phyloP scores from a whole-genome alignment of 1,140 invertebrate genomes.

The Sitophilus oryzae region DNA sequence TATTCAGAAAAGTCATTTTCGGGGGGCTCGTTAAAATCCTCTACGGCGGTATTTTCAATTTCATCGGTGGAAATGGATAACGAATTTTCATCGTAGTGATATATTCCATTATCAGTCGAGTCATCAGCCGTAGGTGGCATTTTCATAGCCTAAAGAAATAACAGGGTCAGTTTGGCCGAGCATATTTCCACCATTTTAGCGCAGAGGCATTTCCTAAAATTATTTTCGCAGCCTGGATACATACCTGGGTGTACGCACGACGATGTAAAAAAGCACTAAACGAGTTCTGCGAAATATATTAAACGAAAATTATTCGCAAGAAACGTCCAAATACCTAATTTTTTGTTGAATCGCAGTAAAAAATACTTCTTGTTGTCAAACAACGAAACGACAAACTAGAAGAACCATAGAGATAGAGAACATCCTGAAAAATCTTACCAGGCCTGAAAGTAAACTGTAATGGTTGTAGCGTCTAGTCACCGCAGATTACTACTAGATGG shows the following conservation, averaged over 20 bases:
- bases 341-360: conserved; percentile 20
- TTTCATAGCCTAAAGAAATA: conserved; percentile 51
- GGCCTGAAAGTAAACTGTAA: background rate
- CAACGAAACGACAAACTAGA: conserved; percentile 3
- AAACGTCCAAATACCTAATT: conserved; percentile 2
- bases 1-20: conserved; percentile 79
- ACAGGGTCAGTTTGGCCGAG: conserved; percentile 17
- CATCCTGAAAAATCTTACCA: background rate
- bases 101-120: conserved; percentile 49
- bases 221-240: background rate
- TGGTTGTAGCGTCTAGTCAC: background rate
- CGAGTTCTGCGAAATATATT: background rate
- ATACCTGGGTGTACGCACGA: background rate
- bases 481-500: too few species aligned
- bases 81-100: conserved; percentile 46
- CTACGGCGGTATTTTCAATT: conserved; percentile 43
- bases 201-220: background rate
- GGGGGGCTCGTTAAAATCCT: conserved; percentile 50
- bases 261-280: background rate
- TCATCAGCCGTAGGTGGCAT: conserved; percentile 46
- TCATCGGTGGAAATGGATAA: conserved; percentile 44
- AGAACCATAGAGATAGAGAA: background rate
- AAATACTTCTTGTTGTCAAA: conserved; percentile 17
- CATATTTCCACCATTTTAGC: conserved; percentile 14
- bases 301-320: background rate